Conservation (phyloP, 2,113 vertebrate genomes). For the Nerophis ophidion region DNA sequence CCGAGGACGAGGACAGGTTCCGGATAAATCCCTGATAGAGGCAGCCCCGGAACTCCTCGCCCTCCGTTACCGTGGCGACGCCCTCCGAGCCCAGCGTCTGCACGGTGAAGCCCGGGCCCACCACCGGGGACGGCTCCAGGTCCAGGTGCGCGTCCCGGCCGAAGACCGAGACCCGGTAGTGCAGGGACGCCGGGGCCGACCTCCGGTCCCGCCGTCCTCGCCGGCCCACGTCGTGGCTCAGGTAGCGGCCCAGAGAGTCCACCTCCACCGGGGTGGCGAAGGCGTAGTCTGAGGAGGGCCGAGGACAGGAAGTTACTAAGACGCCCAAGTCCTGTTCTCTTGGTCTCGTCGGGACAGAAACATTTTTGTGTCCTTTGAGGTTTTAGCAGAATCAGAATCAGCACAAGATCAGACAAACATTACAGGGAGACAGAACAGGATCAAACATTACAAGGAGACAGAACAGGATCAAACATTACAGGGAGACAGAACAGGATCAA, state of each 20-base stretch:
- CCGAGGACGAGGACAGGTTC: slow-evolving; percentile 81
- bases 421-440: too few species aligned
- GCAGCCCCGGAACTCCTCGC: slow-evolving; percentile 73
- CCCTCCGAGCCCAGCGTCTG: slow-evolving; percentile 80
- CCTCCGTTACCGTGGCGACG: slow-evolving; percentile 65
- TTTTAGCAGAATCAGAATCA: too few species aligned
- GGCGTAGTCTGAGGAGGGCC: slow-evolving; percentile 79
- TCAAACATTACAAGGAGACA: too few species aligned
- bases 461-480: too few species aligned
- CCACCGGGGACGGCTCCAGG: slow-evolving; percentile 78
- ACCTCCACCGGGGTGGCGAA: slow-evolving; percentile 91
- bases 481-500: too few species aligned
- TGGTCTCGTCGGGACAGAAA: too few species aligned
- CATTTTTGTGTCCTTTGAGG: too few species aligned
- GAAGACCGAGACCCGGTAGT: slow-evolving; percentile 90
- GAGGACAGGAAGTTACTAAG: neutral
- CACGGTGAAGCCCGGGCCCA: slow-evolving; percentile 83
- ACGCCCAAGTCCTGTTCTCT: too few species aligned
- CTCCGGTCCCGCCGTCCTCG: slow-evolving; percentile 76
- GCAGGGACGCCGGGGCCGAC: slow-evolving; percentile 71
- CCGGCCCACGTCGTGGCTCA: slow-evolving; percentile 83
- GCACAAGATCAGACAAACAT: too few species aligned
- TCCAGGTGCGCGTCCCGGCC: slow-evolving; percentile 90
- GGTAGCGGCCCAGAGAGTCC: slow-evolving; percentile 77
- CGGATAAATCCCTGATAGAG: slow-evolving; percentile 96